Conservation (phyloP, 2,888 invertebrate species). For the Apotomis betuletana region DNA sequence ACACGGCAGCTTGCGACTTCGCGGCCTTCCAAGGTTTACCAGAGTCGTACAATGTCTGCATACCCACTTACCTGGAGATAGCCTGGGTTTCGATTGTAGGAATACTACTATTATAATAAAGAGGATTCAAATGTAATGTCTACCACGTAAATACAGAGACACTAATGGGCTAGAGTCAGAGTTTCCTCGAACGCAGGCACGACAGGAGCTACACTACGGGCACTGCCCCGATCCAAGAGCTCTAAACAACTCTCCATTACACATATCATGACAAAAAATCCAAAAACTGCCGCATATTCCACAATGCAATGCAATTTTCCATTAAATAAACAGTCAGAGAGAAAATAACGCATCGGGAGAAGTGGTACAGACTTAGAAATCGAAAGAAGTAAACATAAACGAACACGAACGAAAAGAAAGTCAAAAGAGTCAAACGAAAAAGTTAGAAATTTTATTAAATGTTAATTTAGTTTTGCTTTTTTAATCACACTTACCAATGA, state of each 20-base stretch:
- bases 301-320: slow-evolving; percentile 80
- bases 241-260: slow-evolving; percentile 60
- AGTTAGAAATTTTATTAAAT: slow-evolving; percentile 77
- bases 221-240: slow-evolving; percentile 59
- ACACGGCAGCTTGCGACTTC: slow-evolving; percentile 65
- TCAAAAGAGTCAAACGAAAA: slow-evolving; percentile 64
- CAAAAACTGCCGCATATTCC: slow-evolving; percentile 80
- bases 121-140: slow-evolving; percentile 16
- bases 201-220: slow-evolving; percentile 69
- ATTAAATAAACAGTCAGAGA: slow-evolving; percentile 63
- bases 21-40: background rate
- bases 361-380: slow-evolving; percentile 55
- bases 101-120: slow-evolving; percentile 9
- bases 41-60: slow-evolving; percentile 7
- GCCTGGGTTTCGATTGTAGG: background rate
- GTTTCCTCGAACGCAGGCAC: slow-evolving; percentile 62
- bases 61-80: slow-evolving; percentile 25
- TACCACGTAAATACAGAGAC: slow-evolving; percentile 23
- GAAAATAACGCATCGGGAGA: slow-evolving; percentile 58
- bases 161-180: slow-evolving; percentile 50
- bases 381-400: slow-evolving; percentile 56
- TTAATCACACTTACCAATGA: slow-evolving; percentile 93
- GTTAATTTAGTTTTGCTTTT: slow-evolving; percentile 80
- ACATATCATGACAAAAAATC: slow-evolving; percentile 53
- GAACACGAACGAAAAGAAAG: slow-evolving; percentile 50